Evolutionary conservation across 2,888 invertebrate genomes (phyloP), one percentile per base, ranked within the genome.

Genomic region (Griposia aprilina): DNA sequence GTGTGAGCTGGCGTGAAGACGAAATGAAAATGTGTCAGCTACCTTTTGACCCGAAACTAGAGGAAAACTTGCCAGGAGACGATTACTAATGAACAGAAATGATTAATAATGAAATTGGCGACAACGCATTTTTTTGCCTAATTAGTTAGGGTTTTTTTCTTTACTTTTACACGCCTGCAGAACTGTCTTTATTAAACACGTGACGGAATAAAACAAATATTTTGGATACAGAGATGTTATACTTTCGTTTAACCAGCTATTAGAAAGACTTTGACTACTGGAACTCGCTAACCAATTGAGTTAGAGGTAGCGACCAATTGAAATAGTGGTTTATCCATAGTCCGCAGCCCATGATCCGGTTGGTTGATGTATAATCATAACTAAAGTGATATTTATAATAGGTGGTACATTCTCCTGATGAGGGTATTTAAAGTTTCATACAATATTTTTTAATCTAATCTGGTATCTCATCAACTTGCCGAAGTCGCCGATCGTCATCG

Each of bases 21-120:
- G 48, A 76, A 76, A 76, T 62, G 15, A 36, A 69, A 52, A 70
- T 74, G 71, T 83, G 83, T 83, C 73, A 80, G 66, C n/a, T 67
- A 80, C 80, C 76, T 83, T 82, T 74, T 67, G 65, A 65, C 74
- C 71, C 57, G 17, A 63, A 83, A 71, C 15, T 36, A 36, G 67
- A 26, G 17, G 72, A 80, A 55, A 63, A 48, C 48, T 71, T 78
- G 74, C 60, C 69, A 73, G 50, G 26, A 63, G 69, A 69, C 1
- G 60, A 23, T 78, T 66, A 82, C 41, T 66, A 80, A 73, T 60
- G 63, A 55, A 60, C 71, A 20, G 50, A 65, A 71, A 77, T 66
- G 69, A 82, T 72, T 77, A n/a, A 71, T 79, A 59, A 67, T 52
- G 52, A 36, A 74, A 66, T 69, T 74, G 15, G 59, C 76, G 81